phyloP scores from a whole-genome alignment of 53 echinoderm and acorn worm species.

The Actinopyga echinites region DNA sequence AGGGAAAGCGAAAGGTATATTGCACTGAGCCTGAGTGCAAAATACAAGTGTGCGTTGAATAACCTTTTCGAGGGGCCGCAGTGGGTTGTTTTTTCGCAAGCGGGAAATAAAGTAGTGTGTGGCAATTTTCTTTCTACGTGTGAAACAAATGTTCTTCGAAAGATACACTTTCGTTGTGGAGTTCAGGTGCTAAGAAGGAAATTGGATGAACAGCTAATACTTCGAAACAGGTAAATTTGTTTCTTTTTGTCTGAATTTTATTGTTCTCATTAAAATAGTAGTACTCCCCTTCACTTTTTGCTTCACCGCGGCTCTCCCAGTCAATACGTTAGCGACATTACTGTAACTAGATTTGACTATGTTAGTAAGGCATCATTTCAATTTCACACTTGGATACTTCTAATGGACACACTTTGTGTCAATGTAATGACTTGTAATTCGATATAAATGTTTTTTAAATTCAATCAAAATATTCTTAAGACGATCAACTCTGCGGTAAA shows the following conservation, averaged over 20 bases:
- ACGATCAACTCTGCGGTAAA: neutral
- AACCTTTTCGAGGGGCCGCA: conserved; percentile 41
- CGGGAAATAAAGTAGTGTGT: conserved; percentile 4
- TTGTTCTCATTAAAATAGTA: too few relatives aligned
- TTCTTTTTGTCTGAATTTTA: too few relatives aligned
- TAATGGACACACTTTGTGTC: neutral
- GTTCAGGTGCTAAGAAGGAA: too few relatives aligned
- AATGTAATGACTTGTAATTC: conserved; percentile 11
- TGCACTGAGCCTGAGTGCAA: neutral
- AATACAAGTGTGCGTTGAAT: conserved; percentile 34
- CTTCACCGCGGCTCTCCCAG: too few relatives aligned
- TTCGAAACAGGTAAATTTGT: too few relatives aligned
- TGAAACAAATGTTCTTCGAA: too few relatives aligned
- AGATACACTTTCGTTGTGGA: too few relatives aligned
- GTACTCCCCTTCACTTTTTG: too few relatives aligned
- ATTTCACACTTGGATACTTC: neutral
- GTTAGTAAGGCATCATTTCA: neutral
- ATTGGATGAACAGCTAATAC: too few relatives aligned
- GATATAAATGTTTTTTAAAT: conserved; percentile 24
- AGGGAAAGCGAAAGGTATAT: conserved; percentile 36
- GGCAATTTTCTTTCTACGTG: too few relatives aligned
- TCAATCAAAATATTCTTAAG: conserved; percentile 16
- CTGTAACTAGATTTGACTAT: neutral
- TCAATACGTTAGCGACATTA: too few relatives aligned
- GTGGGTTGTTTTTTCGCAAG: conserved; percentile 36